Percentiles rank a stretch among this genome's conserved stretches.
phyloP scores from a whole-genome alignment of 1,140 invertebrate species.

The Thaumetopoea pityocampa region DNA sequence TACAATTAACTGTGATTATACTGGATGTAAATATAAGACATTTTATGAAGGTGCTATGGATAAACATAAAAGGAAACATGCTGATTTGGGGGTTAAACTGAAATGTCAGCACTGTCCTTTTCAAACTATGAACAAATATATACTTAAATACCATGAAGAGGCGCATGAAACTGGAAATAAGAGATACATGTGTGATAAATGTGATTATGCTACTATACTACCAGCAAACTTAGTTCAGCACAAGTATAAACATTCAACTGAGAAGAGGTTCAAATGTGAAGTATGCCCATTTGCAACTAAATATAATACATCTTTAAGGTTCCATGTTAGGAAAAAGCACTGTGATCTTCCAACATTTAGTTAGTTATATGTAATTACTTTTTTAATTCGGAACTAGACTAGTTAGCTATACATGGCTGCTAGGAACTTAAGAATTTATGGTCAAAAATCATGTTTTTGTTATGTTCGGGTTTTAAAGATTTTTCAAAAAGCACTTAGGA shows the following conservation, averaged over 20 bases:
- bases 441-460: too few species aligned
- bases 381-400: too few species aligned
- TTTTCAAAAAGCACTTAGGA: too few species aligned
- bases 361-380: conserved; percentile 44
- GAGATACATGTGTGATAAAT: conserved; percentile 54
- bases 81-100: conserved; percentile 50
- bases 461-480: too few species aligned
- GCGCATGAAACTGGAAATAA: conserved; percentile 59
- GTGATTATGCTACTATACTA: conserved; percentile 59
- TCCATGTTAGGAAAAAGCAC: conserved; percentile 68
- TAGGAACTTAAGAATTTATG: too few species aligned
- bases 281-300: conserved; percentile 66
- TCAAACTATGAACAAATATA: conserved; percentile 66
- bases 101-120: conserved; percentile 58
- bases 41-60: conserved; percentile 60
- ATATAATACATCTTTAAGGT: conserved; percentile 64
- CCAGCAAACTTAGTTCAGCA: conserved; percentile 63
- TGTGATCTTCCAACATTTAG: conserved; percentile 63
- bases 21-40: conserved; percentile 53
- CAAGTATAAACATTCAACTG: conserved; percentile 63
- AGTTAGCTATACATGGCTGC: too few species aligned
- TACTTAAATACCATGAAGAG: conserved; percentile 64
- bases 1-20: conserved; percentile 50
- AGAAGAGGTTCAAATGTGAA: conserved; percentile 65
- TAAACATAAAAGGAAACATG: conserved; percentile 55